Evolutionary conservation across 2,797 vertebrate genomes (phyloP), one percentile per base, ranked within the genome.

Genomic region (Gymnopithys bicolor): DNA sequence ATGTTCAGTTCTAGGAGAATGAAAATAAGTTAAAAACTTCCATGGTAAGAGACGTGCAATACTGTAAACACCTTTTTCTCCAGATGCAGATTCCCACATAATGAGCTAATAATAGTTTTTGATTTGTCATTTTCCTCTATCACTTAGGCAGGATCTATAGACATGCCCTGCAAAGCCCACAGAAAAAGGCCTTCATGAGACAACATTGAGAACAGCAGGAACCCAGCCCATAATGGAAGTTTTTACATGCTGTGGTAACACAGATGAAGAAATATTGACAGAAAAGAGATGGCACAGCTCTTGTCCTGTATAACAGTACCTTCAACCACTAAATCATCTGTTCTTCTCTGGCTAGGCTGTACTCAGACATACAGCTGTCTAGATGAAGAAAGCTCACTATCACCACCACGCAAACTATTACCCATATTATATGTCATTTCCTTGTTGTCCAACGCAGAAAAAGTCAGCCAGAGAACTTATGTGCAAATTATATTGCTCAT

Each of bases 321-420:
- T 62, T 68, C 23, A 60, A 10, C 27, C 53, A 27, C 33, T 33
- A 33, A 25, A 43, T 64, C 19, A 55, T 19, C 56, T 80, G 4
- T 39, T 80, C 35, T 67, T 28, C 55, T 49, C 68, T 58, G 22
- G 4, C 28, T 19, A 58, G 30, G 32, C 14, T 70, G 30, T 55
- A 64, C 56, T 80, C 5, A 0, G 35, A 43, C 0, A 0, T 27
- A 17, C 30, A 39, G n/a, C 33, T 60, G n/a, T 9, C 41, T 43
- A 68, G 10, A 30, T 15, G 19, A 60, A 77, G 15, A 41, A 90
- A 79, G 62, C 9, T 79, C 16, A 59, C 24, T 13, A 78, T 27
- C 35, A 45, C 13, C 46, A 55, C 48, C 15, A 63, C 7, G 9
- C 45, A 87, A 89, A 89, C 41, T 45, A 28, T 55, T 45, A 64